Conservation (phyloP, 2,113 vertebrate species). For the Onychostruthus taczanowskii region DNA sequence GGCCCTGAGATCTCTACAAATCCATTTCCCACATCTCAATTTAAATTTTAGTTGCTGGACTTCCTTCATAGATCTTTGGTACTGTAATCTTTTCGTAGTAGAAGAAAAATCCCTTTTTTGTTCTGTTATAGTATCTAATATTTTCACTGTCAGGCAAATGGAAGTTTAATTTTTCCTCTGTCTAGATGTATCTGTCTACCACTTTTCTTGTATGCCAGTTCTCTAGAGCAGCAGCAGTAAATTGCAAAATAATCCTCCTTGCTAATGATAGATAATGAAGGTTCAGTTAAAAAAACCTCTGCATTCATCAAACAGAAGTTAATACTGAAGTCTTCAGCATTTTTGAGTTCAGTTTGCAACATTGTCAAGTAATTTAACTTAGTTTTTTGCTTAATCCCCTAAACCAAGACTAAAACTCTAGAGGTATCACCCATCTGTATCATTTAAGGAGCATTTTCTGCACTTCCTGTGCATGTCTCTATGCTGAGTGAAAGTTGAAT, state of each 20-base stretch:
- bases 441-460: not conserved
- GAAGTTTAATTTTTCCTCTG: not conserved
- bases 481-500: not conserved
- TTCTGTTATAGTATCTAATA: not conserved
- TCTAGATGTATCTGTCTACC: not conserved
- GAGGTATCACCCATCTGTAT: not conserved
- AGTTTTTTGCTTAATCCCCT: not conserved
- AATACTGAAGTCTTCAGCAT: not conserved
- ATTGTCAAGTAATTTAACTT: not conserved
- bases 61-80: not conserved
- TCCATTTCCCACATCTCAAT: not conserved
- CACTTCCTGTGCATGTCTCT: not conserved
- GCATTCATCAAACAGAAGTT: not conserved
- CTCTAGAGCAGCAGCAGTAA: not conserved
- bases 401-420: not conserved
- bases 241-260: not conserved
- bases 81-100: not conserved
- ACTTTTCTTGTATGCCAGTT: not conserved
- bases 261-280: not conserved
- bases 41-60: not conserved
- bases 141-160: not conserved
- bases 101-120: not conserved
- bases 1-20: not conserved
- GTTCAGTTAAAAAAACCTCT: not conserved
- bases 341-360: not conserved